Evolutionary conservation across 2,888 invertebrate species (phyloP), one percentile per base, ranked within the genome.

Genomic region (Lochmaea crataegi): DNA sequence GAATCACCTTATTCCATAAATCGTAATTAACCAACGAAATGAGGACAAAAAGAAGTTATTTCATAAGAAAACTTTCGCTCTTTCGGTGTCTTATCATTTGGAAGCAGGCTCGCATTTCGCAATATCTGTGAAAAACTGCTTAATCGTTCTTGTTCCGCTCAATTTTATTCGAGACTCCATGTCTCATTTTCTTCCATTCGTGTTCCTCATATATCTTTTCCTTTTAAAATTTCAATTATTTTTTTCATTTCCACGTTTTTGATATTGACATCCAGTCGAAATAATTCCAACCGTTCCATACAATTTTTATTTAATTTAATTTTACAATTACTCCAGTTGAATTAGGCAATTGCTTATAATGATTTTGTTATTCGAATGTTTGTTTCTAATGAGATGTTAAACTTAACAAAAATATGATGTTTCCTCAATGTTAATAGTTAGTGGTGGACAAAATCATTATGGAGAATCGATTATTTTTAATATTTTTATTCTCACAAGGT

Each of bases 91-190:
- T 68, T 68, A 68, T 68, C 68, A 51, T 57, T 61, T 68, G 16
- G 60, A 9, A 61, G 60, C 68, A 68, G 68, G 42, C 61, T 42
- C 42, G 61, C 32, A 60, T 38, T 58, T 68, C 68, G 56, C 68
- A 60, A 38, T 68, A 60, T 68, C 68, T 60, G 9, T 10, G 42
- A 48, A 57, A 68, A 68, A 68, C 68, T 48, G 68, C 68, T 68
- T 68, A 68, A 68, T 68, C 60, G 68, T 60, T 68, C 68, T 68
- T 60, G 60, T 61, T 63, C 61, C 42, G 61, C 61, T 63, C 61
- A 63, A 63, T 63, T 63, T 63, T 42, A 63, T 63, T 63, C 42
- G 42, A 56, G 65, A 56, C 51, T 51, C 11, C 16, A 53, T 51
- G 26, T 51, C 51, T 65, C n/a, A 65, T 48, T 65, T 65, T 53